Percentiles rank a stretch among this genome's conserved stretches.
Conservation (phyloP, 1,140 invertebrate genomes). For the Papilio helenus region DNA sequence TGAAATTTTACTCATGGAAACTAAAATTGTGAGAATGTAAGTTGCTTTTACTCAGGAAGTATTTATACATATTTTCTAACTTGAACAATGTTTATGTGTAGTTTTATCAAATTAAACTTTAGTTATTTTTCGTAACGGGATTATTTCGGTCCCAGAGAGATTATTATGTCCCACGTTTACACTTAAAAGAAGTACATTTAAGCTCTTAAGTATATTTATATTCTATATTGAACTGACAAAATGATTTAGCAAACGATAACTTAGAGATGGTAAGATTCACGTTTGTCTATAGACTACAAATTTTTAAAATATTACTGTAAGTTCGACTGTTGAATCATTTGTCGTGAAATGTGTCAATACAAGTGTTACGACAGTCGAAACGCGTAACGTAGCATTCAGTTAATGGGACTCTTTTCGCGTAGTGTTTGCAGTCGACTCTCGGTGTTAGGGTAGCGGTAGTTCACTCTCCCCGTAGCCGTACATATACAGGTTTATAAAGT, state of each 20-base stretch:
- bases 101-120: neutral
- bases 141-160: neutral
- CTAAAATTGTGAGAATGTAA: neutral
- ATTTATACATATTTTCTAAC: neutral
- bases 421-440: constrained; percentile 47
- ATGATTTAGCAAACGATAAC: neutral
- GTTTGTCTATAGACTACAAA: constrained; percentile 20
- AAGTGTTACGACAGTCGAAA: neutral
- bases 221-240: constrained; percentile 8
- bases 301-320: constrained; percentile 40
- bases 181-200: constrained; percentile 18
- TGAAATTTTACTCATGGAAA: neutral
- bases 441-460: constrained; percentile 67
- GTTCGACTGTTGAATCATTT: neutral
- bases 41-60: neutral
- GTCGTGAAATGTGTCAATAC: neutral
- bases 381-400: neutral
- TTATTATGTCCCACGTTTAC: neutral
- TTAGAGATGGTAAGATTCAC: constrained; percentile 28
- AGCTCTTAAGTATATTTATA: constrained; percentile 20
- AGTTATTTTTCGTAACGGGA: neutral
- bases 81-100: neutral
- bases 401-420: neutral
- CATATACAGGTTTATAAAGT: constrained; percentile 72
- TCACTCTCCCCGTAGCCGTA: constrained; percentile 50